Conservation (phyloP, 2,113 vertebrate species). For the Seriola rivoliana region DNA sequence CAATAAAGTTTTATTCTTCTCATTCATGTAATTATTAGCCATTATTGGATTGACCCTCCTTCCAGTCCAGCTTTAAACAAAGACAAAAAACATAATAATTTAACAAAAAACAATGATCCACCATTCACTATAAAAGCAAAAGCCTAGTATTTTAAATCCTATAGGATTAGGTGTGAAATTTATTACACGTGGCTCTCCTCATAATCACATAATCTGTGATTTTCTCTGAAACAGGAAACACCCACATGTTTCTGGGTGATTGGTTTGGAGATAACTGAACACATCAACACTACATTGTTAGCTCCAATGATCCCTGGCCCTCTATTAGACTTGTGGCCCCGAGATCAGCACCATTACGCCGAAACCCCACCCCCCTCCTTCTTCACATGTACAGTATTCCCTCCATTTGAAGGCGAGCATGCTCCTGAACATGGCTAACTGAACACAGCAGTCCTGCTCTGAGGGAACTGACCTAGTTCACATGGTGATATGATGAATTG, state of each 20-base stretch:
- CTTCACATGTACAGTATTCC: neutral
- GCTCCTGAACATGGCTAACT: slow-evolving; percentile 27
- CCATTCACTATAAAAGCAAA: neutral
- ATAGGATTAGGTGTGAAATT: neutral
- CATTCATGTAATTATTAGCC: neutral
- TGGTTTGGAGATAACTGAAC: slow-evolving; percentile 33
- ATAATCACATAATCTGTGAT: neutral
- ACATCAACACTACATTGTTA: neutral
- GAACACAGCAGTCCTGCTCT: slow-evolving; percentile 39
- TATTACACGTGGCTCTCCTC: neutral
- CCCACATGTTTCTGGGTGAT: neutral
- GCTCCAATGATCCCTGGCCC: slow-evolving; percentile 36
- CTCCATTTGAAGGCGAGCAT: slow-evolving; percentile 5
- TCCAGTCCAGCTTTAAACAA: neutral
- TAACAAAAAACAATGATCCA: neutral
- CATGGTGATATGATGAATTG: slow-evolving; percentile 66
- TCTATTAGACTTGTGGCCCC: slow-evolving; percentile 25
- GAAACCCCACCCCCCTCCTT: neutral
- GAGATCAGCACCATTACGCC: slow-evolving; percentile 25
- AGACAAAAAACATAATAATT: neutral
- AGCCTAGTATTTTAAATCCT: neutral
- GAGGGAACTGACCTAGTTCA: slow-evolving; percentile 72
- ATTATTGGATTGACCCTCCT: neutral
- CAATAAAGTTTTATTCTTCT: neutral
- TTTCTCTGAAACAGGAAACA: neutral